These are phyloP conservation scores for Ptycholaimellus sp. DNA, from an alignment of 2,888 invertebrate species.

Conservation along the genomic window DNA sequence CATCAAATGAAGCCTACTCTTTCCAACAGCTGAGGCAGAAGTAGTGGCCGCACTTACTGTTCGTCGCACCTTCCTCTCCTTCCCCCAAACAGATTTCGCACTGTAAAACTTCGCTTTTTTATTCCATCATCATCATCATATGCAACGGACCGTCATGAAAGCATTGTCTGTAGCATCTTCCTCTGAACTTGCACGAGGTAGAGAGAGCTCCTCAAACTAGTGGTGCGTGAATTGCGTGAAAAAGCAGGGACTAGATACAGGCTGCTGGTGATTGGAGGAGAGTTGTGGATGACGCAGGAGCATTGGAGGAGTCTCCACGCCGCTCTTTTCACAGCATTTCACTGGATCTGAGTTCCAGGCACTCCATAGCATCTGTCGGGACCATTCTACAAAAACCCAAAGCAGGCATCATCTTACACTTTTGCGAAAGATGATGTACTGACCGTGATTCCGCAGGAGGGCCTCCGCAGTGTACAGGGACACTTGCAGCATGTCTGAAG, in stretches of 20 bases:
- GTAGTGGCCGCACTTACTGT: constrained; percentile 39
- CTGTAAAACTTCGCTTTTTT: too few relatives aligned
- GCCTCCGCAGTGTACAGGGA: constrained; percentile 46
- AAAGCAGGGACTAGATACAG: too few relatives aligned
- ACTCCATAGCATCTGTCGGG: constrained; percentile 40
- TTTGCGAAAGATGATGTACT: constrained; percentile 8
- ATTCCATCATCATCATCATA: too few relatives aligned
- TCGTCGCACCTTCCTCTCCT: constrained; percentile 27
- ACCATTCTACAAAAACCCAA: constrained; percentile 37
- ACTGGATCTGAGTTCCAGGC: constrained; percentile 44
- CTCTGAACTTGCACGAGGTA: too few relatives aligned
- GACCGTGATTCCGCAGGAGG: constrained; percentile 41
- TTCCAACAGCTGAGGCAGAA: constrained; percentile 44
- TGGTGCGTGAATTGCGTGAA: too few relatives aligned
- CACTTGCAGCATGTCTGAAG: constrained; percentile 45
- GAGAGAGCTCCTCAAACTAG: too few relatives aligned
- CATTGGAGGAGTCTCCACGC: constrained; percentile 37
- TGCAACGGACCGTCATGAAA: too few relatives aligned
- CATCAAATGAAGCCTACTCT: constrained; percentile 21
- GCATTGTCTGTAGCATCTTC: too few relatives aligned
- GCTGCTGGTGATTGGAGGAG: too few relatives aligned
- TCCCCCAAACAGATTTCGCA: constrained; percentile 39
- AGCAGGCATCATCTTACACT: background rate
- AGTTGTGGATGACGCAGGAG: background rate
- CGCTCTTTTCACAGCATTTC: constrained; percentile 41